phyloP scores from a whole-genome alignment of 1,140 invertebrate genomes.

The Laupala kohalensis region DNA sequence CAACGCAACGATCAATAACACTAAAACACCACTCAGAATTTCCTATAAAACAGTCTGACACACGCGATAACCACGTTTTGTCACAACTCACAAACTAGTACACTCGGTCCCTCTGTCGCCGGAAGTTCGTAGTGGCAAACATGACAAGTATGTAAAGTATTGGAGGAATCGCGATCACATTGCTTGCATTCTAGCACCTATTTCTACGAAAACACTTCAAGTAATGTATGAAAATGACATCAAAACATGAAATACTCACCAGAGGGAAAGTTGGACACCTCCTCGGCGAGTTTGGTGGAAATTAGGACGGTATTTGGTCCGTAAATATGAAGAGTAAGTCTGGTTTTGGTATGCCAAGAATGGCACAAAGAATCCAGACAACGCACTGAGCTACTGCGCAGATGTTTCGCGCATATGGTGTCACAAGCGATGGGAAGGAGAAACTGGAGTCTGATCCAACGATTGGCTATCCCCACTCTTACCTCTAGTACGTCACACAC shows the following conservation, averaged over 20 bases:
- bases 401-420: constrained; percentile 60
- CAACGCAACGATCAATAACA: constrained; percentile 14
- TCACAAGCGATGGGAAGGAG: constrained; percentile 49
- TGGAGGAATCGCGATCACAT: constrained; percentile 59
- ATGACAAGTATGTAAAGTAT: constrained; percentile 69
- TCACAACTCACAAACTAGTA: constrained; percentile 9
- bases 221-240: constrained; percentile 17
- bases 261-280: constrained; percentile 43
- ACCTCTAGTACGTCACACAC: constrained; percentile 4
- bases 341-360: constrained; percentile 86
- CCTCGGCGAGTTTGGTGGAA: constrained; percentile 37
- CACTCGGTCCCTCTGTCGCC: constrained; percentile 24
- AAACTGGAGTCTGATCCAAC: constrained; percentile 22
- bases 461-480: constrained; percentile 15
- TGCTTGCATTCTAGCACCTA: constrained; percentile 50
- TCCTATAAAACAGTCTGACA: constrained; percentile 7
- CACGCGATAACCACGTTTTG: constrained; percentile 10
- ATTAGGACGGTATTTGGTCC: constrained; percentile 51
- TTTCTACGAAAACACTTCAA: constrained; percentile 26
- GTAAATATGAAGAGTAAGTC: constrained; percentile 64
- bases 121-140: constrained; percentile 44
- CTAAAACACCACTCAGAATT: constrained; percentile 9
- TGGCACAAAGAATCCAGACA: constrained; percentile 89
- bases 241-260: constrained; percentile 40
- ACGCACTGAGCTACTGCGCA: constrained; percentile 74